Evolutionary conservation across 2,888 invertebrate species (phyloP).

Genomic region (Polyploca ridens): DNA sequence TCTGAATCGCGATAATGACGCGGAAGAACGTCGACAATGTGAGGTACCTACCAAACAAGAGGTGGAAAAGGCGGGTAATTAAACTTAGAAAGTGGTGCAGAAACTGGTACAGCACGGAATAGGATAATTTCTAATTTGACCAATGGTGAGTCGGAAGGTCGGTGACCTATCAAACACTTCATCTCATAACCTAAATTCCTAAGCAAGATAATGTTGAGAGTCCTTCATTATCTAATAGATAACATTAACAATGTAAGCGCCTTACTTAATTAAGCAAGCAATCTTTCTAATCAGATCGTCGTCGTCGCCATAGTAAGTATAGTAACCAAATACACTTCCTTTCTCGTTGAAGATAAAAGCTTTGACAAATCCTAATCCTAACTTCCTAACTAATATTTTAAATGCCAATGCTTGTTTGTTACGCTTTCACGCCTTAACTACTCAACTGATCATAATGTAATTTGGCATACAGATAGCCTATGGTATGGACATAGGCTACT

Average conservation of each 20-base stretch:
- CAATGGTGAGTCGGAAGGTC: conserved; percentile 53
- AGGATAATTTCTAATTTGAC: conserved; percentile 67
- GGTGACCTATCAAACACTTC: conserved; percentile 36
- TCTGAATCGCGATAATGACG: conserved; percentile 63
- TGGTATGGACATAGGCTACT: no score
- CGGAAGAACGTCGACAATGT: conserved; percentile 73
- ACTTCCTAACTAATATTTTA: no score
- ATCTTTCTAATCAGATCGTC: background rate
- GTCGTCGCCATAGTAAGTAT: background rate
- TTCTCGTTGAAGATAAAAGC: no score
- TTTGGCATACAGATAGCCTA: no score
- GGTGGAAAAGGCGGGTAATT: conserved; percentile 70
- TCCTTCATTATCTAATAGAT: conserved; percentile 28
- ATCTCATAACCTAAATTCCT: conserved; percentile 34
- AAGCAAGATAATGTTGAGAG: conserved; percentile 16
- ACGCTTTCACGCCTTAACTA: no score
- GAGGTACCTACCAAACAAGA: conserved; percentile 53
- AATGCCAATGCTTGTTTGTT: no score
- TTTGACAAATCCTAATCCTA: no score
- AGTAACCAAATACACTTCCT: no score
- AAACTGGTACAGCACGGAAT: conserved; percentile 60
- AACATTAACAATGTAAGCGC: conserved; percentile 14
- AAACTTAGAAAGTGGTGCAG: conserved; percentile 73
- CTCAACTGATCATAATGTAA: no score
- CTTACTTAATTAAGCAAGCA: conserved; percentile 6